phyloP scores from a whole-genome alignment of 2,888 invertebrate species.

The Drosophila merina region DNA sequence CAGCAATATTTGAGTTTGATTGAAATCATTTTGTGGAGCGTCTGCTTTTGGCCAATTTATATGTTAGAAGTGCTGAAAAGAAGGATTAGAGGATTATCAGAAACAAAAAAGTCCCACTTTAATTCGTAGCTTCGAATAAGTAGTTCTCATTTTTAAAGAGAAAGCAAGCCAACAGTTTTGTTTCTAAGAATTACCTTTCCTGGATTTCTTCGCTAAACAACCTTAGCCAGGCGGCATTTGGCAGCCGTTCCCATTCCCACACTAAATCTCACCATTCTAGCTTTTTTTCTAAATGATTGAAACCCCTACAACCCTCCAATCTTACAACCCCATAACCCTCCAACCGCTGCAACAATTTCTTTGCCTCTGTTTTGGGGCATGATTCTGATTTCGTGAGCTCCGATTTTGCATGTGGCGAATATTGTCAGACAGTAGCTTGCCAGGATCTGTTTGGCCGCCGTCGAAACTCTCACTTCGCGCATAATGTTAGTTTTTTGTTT shows the following conservation, averaged over 20 bases:
- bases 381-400: slow-evolving; percentile 35
- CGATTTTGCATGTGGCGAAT: slow-evolving; percentile 36
- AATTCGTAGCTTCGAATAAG: neutral
- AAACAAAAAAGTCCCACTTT: neutral
- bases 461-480: slow-evolving; percentile 47
- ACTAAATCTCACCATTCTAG: slow-evolving; percentile 10
- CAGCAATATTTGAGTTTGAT: slow-evolving; percentile 41
- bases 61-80: neutral
- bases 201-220: slow-evolving; percentile 4
- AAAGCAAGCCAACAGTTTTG: neutral
- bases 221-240: slow-evolving; percentile 13
- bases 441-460: slow-evolving; percentile 25
- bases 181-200: neutral
- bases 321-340: neutral
- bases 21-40: slow-evolving; percentile 53
- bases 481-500: slow-evolving; percentile 25
- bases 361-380: slow-evolving; percentile 2
- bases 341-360: slow-evolving; percentile 1
- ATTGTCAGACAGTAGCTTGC: slow-evolving; percentile 5
- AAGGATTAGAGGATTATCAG: neutral
- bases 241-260: slow-evolving; percentile 28
- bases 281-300: slow-evolving; percentile 14
- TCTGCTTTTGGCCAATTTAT: neutral
- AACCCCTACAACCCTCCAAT: neutral
- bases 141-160: neutral